Conservation (phyloP, 2,113 vertebrate genomes). For the Opisthocomus hoazin region DNA sequence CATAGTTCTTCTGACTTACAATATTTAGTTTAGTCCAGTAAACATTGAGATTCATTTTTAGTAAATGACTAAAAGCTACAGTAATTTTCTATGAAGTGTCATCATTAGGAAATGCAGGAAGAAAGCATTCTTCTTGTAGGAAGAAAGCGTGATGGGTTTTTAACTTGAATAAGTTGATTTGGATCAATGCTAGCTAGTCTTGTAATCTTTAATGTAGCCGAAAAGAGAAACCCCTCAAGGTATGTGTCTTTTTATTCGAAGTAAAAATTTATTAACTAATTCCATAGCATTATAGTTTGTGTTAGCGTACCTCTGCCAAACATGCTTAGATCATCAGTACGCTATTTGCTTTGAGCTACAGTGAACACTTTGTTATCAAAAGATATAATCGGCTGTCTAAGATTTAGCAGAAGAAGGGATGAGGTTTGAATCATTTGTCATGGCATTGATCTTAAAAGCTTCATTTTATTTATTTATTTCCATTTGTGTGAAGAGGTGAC, state of each 20-base stretch:
- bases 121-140: too few relatives aligned
- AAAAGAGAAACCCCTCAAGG: neutral
- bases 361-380: neutral
- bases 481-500: neutral
- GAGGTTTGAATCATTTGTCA: neutral
- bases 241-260: neutral
- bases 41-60: neutral
- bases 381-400: neutral
- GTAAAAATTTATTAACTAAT: neutral
- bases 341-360: neutral
- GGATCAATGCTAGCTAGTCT: neutral
- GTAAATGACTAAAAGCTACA: neutral
- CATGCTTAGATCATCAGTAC: neutral
- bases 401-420: neutral
- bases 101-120: neutral
- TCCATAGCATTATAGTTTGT: neutral
- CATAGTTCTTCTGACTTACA: neutral
- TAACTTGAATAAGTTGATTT: neutral
- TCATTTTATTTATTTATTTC: neutral
- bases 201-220: neutral
- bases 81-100: neutral
- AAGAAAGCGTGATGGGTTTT: neutral
- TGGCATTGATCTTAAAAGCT: neutral
- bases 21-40: neutral
- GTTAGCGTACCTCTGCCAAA: neutral